Evolutionary conservation across 2,888 invertebrate species (phyloP).

Genomic region (Thereva unica): DNA sequence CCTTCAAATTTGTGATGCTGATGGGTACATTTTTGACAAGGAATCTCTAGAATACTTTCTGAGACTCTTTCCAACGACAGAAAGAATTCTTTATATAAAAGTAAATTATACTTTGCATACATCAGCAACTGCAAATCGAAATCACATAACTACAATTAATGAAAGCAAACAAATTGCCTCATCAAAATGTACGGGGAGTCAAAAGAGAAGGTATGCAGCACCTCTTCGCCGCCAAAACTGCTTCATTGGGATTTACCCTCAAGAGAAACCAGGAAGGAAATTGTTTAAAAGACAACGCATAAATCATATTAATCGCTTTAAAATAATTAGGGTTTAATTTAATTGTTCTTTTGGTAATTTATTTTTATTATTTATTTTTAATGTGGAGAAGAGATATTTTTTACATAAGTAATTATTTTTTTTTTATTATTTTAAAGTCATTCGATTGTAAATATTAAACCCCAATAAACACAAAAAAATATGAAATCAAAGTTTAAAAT

Average conservation of each 20-base stretch:
- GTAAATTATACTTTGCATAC: conserved; percentile 43
- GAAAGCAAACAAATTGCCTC: neutral
- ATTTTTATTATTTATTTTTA: too few relatives aligned
- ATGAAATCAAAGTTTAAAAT: too few relatives aligned
- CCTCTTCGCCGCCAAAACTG: conserved; percentile 54
- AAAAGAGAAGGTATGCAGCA: conserved; percentile 38
- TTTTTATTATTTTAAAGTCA: too few relatives aligned
- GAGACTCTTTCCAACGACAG: conserved; percentile 51
- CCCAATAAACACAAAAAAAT: too few relatives aligned
- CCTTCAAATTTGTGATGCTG: conserved; percentile 49
- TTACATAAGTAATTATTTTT: too few relatives aligned
- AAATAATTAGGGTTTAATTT: too few relatives aligned
- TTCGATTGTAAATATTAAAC: too few relatives aligned
- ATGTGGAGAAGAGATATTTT: too few relatives aligned
- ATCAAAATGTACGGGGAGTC: neutral
- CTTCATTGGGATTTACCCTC: conserved; percentile 49
- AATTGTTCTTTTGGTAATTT: too few relatives aligned
- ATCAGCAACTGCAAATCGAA: neutral
- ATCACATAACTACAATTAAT: neutral
- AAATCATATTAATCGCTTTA: too few relatives aligned
- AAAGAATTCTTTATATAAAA: conserved; percentile 50
- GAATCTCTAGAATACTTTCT: conserved; percentile 51
- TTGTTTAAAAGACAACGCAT: too few relatives aligned
- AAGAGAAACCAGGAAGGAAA: neutral
- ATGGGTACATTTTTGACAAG: conserved; percentile 49